phyloP scores from a whole-genome alignment of 2,113 vertebrate genomes.

The Eretmochelys imbricata region DNA sequence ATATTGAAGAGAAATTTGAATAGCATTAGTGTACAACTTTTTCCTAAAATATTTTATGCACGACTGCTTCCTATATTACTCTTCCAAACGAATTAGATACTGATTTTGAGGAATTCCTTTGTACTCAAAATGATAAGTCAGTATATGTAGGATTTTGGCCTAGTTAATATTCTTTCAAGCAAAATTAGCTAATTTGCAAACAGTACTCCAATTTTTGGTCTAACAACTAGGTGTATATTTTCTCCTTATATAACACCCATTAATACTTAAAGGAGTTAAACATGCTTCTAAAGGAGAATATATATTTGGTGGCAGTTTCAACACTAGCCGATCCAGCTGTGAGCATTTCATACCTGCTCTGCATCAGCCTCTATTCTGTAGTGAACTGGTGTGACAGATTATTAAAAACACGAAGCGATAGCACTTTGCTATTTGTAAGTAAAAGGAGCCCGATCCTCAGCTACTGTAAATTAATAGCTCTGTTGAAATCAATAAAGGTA shows the following conservation, averaged over 20 bases:
- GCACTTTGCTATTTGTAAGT: too few species aligned
- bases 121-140: neutral
- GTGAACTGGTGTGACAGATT: too few species aligned
- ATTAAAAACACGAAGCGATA: too few species aligned
- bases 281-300: neutral
- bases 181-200: neutral
- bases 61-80: neutral
- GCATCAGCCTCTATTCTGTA: too few species aligned
- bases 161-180: neutral
- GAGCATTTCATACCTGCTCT: too few species aligned
- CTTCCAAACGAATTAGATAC: neutral
- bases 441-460: too few species aligned
- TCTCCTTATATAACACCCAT: rapidly evolving
- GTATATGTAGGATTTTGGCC: neutral
- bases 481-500: too few species aligned
- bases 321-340: too few species aligned
- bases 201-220: neutral
- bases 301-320: neutral
- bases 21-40: neutral
- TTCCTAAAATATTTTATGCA: neutral
- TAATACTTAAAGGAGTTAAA: neutral
- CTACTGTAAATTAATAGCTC: too few species aligned
- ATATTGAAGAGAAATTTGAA: neutral
- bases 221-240: neutral
- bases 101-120: neutral